Evolutionary conservation across 2,797 vertebrate species (phyloP).

Genomic region (Enteromius viviparus): DNA sequence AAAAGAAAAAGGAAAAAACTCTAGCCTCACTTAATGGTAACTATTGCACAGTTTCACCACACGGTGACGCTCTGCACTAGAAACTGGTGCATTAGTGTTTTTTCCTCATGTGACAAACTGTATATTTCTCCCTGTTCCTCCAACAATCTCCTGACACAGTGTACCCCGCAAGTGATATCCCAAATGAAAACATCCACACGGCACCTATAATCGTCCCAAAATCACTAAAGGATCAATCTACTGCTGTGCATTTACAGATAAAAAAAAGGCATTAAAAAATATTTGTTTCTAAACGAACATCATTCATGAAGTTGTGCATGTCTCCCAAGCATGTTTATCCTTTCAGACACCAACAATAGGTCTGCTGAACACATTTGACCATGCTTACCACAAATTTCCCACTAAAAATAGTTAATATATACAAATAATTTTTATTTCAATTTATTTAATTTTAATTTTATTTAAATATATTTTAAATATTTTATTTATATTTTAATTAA

Average conservation of each 20-base stretch:
- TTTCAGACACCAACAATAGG: neutral
- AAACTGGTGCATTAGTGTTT: conserved; percentile 34
- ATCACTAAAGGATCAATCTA: neutral
- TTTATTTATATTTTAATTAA: neutral
- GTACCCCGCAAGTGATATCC: conserved; percentile 29
- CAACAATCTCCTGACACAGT: neutral
- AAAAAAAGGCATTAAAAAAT: neutral
- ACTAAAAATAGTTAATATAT: neutral
- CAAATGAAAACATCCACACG: neutral
- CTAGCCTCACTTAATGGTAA: conserved; percentile 30
- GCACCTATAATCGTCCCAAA: neutral
- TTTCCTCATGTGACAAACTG: neutral
- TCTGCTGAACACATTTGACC: neutral
- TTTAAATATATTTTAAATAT: neutral
- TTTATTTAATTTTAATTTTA: neutral
- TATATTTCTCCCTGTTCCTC: neutral
- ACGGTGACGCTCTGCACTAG: conserved; percentile 69
- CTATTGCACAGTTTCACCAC: conserved; percentile 65
- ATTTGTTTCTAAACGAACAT: neutral
- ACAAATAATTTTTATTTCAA: neutral
- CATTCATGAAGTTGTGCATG: neutral
- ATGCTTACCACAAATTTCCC: neutral
- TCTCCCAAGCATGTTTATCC: conserved; percentile 2
- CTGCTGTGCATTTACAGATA: neutral
- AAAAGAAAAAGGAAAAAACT: conserved; percentile 48